Base-by-base conservation (phyloP, 1,140 invertebrate genomes). In the Gryllus bimaculatus region DNA sequence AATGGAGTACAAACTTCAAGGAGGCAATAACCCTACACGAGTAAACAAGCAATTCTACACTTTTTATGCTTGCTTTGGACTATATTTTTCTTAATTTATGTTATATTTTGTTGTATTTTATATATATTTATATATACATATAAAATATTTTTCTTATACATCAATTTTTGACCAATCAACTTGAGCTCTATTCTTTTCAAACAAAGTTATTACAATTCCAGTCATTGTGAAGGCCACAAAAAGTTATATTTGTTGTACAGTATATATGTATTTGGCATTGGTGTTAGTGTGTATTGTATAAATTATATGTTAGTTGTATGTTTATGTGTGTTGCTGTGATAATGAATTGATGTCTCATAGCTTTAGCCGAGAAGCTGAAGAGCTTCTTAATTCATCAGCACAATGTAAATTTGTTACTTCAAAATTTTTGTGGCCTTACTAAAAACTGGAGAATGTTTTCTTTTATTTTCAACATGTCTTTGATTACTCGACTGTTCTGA, bases 1-100 rank as follows among this genome's bases (percentile, higher is more conserved):
- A 94, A 90, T 93, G 93, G 92, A 95, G 94, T 91, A 90, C 93
- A 89, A 93, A 95, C 93, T 96, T 96, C 94, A 94, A 92, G 91
- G 93, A 96, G 91, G 93, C 94, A 88, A 94, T 96, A 90, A 88
- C 88, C 85, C 87, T 87, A 87, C 88, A 93, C 90, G 90, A 91
- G 90, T 91, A 91, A 90, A 87, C 82, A 85, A 84, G 86, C 66
- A 80, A 76, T 81, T 79, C 81, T 77, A 81, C 76, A 79, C 83
- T 83, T 82, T 81, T 80, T 80, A 74, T 79, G 49, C 48, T 76
- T 81, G 81, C 83, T 83, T 82, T 81, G 8, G 76, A 74, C 48
- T 78, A 75, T 78, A 76, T 79, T 80, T 80, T 75, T 78, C 76
- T 79, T 81, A 81, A 13, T 75, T 26, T 75, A 75, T 75, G 20